phyloP scores from a whole-genome alignment of 2,888 invertebrate species.

The Phytoseiulus persimilis region DNA sequence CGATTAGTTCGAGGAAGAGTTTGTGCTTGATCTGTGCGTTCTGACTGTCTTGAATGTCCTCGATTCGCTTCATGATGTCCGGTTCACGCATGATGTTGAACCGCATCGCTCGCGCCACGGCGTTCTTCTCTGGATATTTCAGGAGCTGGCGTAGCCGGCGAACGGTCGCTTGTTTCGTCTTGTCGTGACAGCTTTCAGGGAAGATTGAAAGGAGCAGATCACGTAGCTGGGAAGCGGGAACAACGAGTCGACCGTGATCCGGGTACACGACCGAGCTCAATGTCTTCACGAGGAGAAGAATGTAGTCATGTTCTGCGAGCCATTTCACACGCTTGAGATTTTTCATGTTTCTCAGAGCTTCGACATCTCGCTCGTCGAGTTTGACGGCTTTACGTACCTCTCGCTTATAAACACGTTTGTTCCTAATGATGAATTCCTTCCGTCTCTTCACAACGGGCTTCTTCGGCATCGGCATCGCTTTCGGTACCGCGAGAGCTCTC shows the following conservation, averaged over 20 bases:
- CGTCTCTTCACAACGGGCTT: slow-evolving; percentile 39
- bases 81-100: slow-evolving; percentile 36
- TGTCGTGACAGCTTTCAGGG: slow-evolving; percentile 28
- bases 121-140: slow-evolving; percentile 17
- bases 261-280: slow-evolving; percentile 25
- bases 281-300: slow-evolving; percentile 55
- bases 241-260: slow-evolving; percentile 13
- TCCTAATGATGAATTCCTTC: slow-evolving; percentile 35
- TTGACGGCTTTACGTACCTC: slow-evolving; percentile 43
- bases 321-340: slow-evolving; percentile 55
- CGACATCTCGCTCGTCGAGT: slow-evolving; percentile 60
- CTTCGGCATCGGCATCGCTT: slow-evolving; percentile 9
- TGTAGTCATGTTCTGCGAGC: slow-evolving; percentile 62
- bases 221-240: not conserved
- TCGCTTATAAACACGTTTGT: slow-evolving; percentile 39
- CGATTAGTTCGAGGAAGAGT: slow-evolving; percentile 7
- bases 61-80: slow-evolving; percentile 12
- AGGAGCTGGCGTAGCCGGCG: not conserved
- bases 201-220: slow-evolving; percentile 17
- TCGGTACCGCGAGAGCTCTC: not conserved
- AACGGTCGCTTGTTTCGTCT: not conserved
- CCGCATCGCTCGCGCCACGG: slow-evolving; percentile 10
- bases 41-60: slow-evolving; percentile 11
- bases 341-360: slow-evolving; percentile 59
- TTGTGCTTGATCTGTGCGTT: slow-evolving; percentile 27